Evolutionary conservation across 2,113 vertebrate species (phyloP).

Genomic region (Pterophyllum scalare): DNA sequence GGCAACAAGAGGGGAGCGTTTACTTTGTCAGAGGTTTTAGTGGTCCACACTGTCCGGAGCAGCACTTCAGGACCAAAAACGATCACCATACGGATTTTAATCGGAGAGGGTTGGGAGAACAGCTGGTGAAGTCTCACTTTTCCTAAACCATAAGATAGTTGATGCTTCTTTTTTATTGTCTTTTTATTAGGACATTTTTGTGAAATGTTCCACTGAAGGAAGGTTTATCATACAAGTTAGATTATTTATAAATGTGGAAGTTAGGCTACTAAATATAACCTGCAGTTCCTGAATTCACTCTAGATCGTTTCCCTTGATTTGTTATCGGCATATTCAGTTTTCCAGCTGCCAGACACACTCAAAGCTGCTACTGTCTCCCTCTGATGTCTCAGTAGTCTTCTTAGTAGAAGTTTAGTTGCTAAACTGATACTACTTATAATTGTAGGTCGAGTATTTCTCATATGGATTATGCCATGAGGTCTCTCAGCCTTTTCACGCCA

Average conservation of each 20-base stretch:
- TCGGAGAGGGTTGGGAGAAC: not conserved
- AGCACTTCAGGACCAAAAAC: not conserved
- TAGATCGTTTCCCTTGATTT: not conserved
- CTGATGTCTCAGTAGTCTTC: not conserved
- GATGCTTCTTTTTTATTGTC: not conserved
- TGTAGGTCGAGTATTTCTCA: constrained; percentile 17
- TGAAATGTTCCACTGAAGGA: not conserved
- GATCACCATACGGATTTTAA: not conserved
- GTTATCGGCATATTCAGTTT: not conserved
- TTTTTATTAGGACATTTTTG: not conserved
- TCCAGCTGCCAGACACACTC: not conserved
- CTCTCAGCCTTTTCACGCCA: constrained; percentile 81
- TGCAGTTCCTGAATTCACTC: not conserved
- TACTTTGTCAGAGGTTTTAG: not conserved
- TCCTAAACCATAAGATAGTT: constrained; percentile 1
- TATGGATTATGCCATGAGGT: constrained; percentile 89
- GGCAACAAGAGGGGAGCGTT: not conserved
- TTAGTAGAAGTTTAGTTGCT: not conserved
- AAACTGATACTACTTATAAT: not conserved
- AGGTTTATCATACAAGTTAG: not conserved
- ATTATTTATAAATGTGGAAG: not conserved
- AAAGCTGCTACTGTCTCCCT: not conserved
- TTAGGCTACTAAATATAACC: not conserved
- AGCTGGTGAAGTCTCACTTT: not conserved
- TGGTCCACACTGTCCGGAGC: not conserved